phyloP scores from a whole-genome alignment of 2,888 invertebrate species.

The Lutraria lutraria region DNA sequence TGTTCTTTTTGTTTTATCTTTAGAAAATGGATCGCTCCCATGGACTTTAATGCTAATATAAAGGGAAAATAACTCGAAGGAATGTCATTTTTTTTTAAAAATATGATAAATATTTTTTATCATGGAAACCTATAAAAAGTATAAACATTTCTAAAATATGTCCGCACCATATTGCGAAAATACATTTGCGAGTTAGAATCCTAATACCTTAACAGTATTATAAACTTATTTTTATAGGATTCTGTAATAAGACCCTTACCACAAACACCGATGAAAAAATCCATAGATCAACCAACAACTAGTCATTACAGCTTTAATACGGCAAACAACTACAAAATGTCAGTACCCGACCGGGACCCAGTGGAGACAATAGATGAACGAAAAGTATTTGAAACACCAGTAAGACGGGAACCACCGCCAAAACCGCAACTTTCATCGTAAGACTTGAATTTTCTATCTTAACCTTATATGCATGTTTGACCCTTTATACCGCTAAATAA shows the following conservation, averaged over 20 bases:
- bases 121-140: too few species aligned
- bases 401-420: conserved; percentile 9
- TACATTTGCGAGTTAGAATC: too few species aligned
- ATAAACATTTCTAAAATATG: too few species aligned
- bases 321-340: conserved; percentile 15
- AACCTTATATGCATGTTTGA: too few species aligned
- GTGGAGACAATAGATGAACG: conserved; percentile 13
- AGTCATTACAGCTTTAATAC: conserved; percentile 38
- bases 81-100: too few species aligned
- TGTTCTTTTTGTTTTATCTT: too few species aligned
- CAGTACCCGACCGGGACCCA: background rate
- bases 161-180: too few species aligned
- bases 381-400: conserved; percentile 19
- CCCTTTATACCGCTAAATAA: too few species aligned
- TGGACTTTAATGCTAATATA: too few species aligned
- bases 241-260: conserved; percentile 23
- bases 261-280: conserved; percentile 27
- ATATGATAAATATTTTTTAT: too few species aligned
- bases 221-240: background rate
- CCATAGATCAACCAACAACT: background rate
- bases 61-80: too few species aligned
- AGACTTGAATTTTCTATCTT: background rate
- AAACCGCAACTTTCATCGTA: conserved; percentile 26
- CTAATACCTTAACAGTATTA: background rate
- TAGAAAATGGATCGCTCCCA: too few species aligned